phyloP scores from a whole-genome alignment of 2,797 vertebrate genomes.

The Morus bassanus region DNA sequence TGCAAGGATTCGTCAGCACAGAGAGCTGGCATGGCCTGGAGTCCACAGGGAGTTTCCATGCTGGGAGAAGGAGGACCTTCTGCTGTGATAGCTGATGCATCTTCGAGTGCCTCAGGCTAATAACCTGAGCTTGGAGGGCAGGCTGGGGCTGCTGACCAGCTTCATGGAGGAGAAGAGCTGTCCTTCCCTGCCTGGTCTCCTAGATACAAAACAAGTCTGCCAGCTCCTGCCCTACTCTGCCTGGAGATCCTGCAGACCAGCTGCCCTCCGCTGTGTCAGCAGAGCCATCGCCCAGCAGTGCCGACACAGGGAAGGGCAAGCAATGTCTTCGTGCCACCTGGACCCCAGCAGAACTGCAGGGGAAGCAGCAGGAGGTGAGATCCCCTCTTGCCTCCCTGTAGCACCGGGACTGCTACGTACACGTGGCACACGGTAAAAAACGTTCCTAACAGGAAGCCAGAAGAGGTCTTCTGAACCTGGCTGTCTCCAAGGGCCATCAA shows the following conservation, averaged over 20 bases:
- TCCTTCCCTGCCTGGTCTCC: not conserved
- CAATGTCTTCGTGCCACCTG: rapidly evolving
- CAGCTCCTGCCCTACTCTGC: not conserved
- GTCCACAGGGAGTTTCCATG: not conserved
- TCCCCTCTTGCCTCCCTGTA: not conserved
- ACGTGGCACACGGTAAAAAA: rapidly evolving
- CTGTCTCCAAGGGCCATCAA: not conserved
- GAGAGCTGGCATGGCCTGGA: not conserved
- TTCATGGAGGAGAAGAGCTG: not conserved
- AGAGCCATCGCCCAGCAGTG: not conserved
- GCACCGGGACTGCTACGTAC: not conserved
- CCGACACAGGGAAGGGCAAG: not conserved
- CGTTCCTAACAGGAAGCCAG: not conserved
- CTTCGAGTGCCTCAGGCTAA: not conserved
- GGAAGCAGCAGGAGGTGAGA: not conserved
- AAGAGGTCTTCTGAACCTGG: not conserved
- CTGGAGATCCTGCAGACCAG: not conserved
- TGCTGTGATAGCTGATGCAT: not conserved
- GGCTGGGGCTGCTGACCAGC: not conserved
- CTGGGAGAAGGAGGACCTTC: not conserved
- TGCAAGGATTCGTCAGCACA: not conserved
- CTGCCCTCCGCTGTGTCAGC: not conserved
- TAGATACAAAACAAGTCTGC: not conserved
- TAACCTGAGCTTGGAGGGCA: not conserved
- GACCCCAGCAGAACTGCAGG: not conserved